Evolutionary conservation across 1,140 invertebrate species (phyloP), one percentile per base, ranked within the genome.

Genomic region (Calephelis virginiensis): DNA sequence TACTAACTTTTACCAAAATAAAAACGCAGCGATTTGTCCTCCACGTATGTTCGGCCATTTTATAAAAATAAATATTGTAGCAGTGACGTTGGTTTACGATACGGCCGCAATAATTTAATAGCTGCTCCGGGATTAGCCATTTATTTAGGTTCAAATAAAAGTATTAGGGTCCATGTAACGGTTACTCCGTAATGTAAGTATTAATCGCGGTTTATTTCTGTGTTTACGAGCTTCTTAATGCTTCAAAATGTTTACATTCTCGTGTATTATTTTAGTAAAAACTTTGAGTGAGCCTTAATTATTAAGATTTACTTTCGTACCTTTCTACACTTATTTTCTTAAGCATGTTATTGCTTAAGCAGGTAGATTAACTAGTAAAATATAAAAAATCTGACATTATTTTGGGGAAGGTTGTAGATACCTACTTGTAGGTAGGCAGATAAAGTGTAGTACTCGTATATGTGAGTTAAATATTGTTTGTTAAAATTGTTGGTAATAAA

Each of bases 41-140:
- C 1, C 14, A 59, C 76, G 76, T 87, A 74, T 60, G 80, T 78
- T 7, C 8, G 40, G 12, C 59, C 53, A 72, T 59, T 79, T 77
- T 79, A 80, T 85, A 87, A 85, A 87, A 85, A 85, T 85, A 85
- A 84, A 83, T 86, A 86, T 78, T 81, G 76, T 77, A 81, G 75
- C 71, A 76, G 73, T 71, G 79, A 73, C 80, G 73, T 74, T 75
- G 76, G 68, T 86, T 84, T 84, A 86, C 82, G 82, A 82, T 83
- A 82, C 80, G 69, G 69, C 77, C 75, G 72, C 75, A 80, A 85
- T 83, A 84, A 84, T 83, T 82, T 83, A 83, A 82, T 84, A 38
- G 78, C 77, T 74, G 61, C 53, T 67, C 70, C 67, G 68, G 80
- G 77, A 83, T 86, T 84, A 84, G 80, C 74, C 81, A 85, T 87